These are phyloP conservation scores for Festucalex cinctus DNA, from an alignment of 2,113 vertebrate species.

Conservation along the genomic window DNA sequence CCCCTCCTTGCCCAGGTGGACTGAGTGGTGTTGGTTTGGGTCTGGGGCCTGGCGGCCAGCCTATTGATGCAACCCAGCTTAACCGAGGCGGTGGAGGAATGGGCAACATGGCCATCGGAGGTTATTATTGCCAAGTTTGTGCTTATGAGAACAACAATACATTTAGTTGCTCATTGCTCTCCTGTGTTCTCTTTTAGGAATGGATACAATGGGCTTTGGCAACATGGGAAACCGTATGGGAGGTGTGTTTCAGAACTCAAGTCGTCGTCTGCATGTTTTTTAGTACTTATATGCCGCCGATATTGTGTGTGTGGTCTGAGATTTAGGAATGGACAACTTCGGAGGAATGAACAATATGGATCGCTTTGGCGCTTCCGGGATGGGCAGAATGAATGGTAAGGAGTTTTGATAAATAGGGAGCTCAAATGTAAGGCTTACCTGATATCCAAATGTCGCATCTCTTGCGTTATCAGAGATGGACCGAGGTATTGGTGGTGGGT, in stretches of 20 bases:
- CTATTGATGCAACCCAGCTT: conserved; percentile 89
- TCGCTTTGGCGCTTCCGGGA: conserved; percentile 86
- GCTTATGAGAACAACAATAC: background rate
- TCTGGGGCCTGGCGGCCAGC: conserved; percentile 93
- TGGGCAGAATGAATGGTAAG: conserved; percentile 92
- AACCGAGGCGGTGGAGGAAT: conserved; percentile 83
- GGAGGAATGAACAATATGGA: conserved; percentile 85
- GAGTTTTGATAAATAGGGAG: background rate
- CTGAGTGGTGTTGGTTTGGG: conserved; percentile 94
- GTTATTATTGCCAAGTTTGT: conserved; percentile 57
- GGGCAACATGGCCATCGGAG: conserved; percentile 89
- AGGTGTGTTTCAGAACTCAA: conserved; percentile 68
- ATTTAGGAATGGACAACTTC: conserved; percentile 90
- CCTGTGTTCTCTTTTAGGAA: conserved; percentile 72
- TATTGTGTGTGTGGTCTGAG: conserved; percentile 1
- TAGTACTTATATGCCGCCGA: background rate
- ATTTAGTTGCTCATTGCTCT: background rate
- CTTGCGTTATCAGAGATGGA: conserved; percentile 82
- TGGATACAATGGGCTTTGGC: conserved; percentile 92
- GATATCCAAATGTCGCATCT: conserved; percentile 53
- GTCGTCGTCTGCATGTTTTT: background rate
- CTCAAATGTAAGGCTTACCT: conserved; percentile 25
- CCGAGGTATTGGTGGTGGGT: conserved; percentile 82
- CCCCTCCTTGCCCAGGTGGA: conserved; percentile 76
- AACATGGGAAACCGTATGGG: conserved; percentile 90